Conservation (phyloP, 2,888 invertebrate species). For the Pollenia angustigena region DNA sequence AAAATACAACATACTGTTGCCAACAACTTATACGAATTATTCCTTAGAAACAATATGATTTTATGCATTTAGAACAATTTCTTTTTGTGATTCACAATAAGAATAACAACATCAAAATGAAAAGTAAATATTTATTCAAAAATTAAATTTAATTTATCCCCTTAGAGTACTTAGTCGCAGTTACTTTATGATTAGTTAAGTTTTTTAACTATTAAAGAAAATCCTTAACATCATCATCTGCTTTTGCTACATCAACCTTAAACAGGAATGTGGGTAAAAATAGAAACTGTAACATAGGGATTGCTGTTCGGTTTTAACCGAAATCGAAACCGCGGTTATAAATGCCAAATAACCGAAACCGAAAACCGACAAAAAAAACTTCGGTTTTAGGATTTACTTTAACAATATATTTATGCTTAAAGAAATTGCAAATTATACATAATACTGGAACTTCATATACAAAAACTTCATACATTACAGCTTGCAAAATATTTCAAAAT, state of each 20-base stretch:
- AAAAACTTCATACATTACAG: too few species aligned
- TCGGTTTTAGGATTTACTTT: too few species aligned
- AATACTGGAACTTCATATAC: too few species aligned
- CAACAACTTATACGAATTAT: slow-evolving; percentile 1
- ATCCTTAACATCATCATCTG: too few species aligned
- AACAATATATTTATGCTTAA: too few species aligned
- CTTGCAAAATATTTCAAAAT: too few species aligned
- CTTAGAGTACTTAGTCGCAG: not conserved
- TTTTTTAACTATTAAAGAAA: too few species aligned
- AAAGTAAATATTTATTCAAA: not conserved
- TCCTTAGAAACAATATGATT: slow-evolving; percentile 22
- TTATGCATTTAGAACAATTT: slow-evolving; percentile 6
- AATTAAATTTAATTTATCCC: slow-evolving; percentile 9
- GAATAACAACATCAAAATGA: not conserved
- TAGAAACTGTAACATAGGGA: not conserved
- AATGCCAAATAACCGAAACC: too few species aligned
- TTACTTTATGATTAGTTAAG: not conserved
- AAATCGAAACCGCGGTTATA: too few species aligned
- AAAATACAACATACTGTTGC: not conserved
- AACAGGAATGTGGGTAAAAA: not conserved
- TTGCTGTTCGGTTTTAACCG: too few species aligned
- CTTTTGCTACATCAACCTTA: not conserved
- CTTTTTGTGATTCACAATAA: not conserved
- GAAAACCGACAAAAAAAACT: too few species aligned
- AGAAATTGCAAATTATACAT: too few species aligned